phyloP scores from a whole-genome alignment of 1,140 invertebrate genomes.

The Psix sp. region DNA sequence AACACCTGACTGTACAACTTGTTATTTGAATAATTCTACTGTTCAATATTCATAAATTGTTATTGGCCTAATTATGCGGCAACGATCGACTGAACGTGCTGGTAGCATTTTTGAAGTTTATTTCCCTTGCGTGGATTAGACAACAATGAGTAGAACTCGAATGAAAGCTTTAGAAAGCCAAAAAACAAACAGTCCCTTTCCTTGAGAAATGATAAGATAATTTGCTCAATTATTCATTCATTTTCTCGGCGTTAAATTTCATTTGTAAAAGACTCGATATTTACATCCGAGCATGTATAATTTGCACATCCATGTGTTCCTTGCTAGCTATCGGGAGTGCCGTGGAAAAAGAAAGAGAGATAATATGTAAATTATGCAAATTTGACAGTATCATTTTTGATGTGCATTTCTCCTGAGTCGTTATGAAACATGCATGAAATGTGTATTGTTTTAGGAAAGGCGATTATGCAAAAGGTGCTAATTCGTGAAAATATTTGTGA shows the following conservation, averaged over 20 bases:
- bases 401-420: conserved; percentile 34
- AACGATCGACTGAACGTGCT: too few species aligned
- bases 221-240: too few species aligned
- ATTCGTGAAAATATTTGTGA: conserved; percentile 18
- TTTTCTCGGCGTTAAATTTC: conserved; percentile 22
- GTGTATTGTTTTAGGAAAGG: conserved; percentile 1
- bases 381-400: conserved; percentile 46
- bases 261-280: conserved; percentile 3
- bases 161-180: too few species aligned
- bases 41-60: too few species aligned
- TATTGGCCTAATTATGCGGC: too few species aligned
- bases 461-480: conserved; percentile 22
- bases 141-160: too few species aligned
- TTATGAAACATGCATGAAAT: conserved; percentile 36
- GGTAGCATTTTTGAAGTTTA: too few species aligned
- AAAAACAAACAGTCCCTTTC: too few species aligned
- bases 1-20: too few species aligned
- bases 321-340: conserved; percentile 13
- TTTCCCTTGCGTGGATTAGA: too few species aligned
- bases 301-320: conserved; percentile 21
- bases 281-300: conserved; percentile 28
- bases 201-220: too few species aligned
- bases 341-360: conserved; percentile 31
- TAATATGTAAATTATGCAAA: conserved; percentile 43
- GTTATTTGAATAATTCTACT: too few species aligned